phyloP scores from a whole-genome alignment of 2,888 invertebrate genomes.

The Sinopyrophorus schimmeli region DNA sequence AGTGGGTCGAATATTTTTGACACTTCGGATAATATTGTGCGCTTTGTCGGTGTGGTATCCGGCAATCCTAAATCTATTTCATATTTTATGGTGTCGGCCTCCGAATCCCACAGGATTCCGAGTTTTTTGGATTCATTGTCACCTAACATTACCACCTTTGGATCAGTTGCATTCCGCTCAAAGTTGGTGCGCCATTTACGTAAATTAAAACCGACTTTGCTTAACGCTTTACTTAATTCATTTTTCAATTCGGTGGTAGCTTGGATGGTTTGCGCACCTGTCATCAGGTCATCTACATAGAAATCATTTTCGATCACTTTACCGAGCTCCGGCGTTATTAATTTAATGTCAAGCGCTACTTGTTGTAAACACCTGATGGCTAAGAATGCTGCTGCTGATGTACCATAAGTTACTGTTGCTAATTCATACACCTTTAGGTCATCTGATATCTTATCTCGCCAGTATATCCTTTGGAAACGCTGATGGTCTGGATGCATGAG shows the following conservation, averaged over 20 bases:
- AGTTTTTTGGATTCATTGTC: too few relatives aligned
- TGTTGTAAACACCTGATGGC: slow-evolving; percentile 35
- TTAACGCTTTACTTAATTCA: too few relatives aligned
- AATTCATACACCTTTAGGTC: slow-evolving; percentile 30
- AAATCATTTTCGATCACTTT: slow-evolving; percentile 22
- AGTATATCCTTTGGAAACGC: slow-evolving; percentile 39
- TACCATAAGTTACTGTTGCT: slow-evolving; percentile 38
- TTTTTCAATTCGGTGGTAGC: background rate
- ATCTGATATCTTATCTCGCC: slow-evolving; percentile 30
- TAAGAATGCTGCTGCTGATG: slow-evolving; percentile 35
- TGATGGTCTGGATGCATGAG: slow-evolving; percentile 33
- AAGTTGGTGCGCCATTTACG: too few relatives aligned
- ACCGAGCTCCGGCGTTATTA: slow-evolving; percentile 29
- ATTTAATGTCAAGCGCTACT: slow-evolving; percentile 27
- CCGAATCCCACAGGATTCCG: slow-evolving; percentile 5
- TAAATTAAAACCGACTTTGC: too few relatives aligned
- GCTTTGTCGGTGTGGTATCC: background rate
- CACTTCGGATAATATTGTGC: background rate
- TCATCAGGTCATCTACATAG: slow-evolving; percentile 31
- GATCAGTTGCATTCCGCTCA: too few relatives aligned
- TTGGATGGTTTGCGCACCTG: slow-evolving; percentile 12
- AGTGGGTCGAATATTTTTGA: background rate
- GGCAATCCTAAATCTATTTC: background rate
- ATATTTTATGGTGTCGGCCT: background rate
- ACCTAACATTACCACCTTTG: too few relatives aligned